Base-by-base conservation (phyloP, 2,888 invertebrate species). In the Caenorhabditis uteleia region DNA sequence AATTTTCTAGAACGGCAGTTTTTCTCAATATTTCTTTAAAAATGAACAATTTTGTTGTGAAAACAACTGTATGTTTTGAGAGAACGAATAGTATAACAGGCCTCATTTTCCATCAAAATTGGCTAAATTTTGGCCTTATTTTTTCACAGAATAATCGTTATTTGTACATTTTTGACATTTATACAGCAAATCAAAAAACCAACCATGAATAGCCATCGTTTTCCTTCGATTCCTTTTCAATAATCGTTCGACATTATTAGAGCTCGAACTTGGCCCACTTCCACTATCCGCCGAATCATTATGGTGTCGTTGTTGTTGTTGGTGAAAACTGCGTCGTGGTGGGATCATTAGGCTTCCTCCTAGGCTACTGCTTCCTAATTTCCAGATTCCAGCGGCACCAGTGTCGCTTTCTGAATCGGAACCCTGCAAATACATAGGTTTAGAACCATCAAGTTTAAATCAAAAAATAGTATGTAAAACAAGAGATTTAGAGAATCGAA, bases 401-500 rank as follows among this genome's bases (percentile, higher is more conserved):
- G 61, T 64, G 46, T 75, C 75, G 43, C 72, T 69, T 46, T 75
- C 75, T 8, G 72, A 73, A 45, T 75, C 75, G 1, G 72, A 73
- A n/a, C 64, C 64, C 75, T 75, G 65, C n/a, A 69, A 49, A 45
- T 21, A 40, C 18, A 38, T 6, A n/a, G 31, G 23, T 25, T 26
- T 8, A 14, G 25, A n/a, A n/a, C n/a, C n/a, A n/a, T n/a, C n/a
- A n/a, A n/a, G n/a, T n/a, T n/a, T n/a, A n/a, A n/a, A n/a, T n/a
- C n/a, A n/a, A n/a, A n/a, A n/a, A n/a, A n/a, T n/a, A n/a, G n/a
- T n/a, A n/a, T n/a, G n/a, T 25, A 40, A 20, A 38, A 38, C 38
- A 20, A 38, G 6, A 20, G 18, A 20, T 38, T 38, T 38, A n/a
- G n/a, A n/a, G n/a, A n/a, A n/a, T n/a, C n/a, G n/a, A n/a, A n/a